A percentile compares a stretch with the other conserved stretches of the same genome.
Conservation (phyloP, 1,140 invertebrate genomes). For the Drosophila teissieri region DNA sequence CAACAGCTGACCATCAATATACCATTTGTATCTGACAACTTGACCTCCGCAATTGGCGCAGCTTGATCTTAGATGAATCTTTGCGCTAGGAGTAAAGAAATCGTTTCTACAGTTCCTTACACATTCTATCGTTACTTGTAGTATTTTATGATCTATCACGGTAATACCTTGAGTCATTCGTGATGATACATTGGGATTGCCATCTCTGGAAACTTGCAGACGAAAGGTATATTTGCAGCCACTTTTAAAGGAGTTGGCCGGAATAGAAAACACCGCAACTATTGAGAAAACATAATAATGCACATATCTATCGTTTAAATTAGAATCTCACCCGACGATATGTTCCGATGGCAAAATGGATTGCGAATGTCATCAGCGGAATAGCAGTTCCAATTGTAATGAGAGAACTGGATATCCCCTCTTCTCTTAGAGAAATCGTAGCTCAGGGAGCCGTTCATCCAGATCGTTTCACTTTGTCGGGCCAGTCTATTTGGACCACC, state of each 20-base stretch:
- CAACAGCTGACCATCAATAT: conserved; percentile 2
- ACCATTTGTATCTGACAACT: conserved; percentile 20
- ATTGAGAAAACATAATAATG: neutral
- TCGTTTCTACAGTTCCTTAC: conserved; percentile 19
- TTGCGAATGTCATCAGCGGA: conserved; percentile 16
- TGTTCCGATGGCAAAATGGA: conserved; percentile 6
- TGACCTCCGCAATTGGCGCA: conserved; percentile 26
- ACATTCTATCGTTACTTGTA: conserved; percentile 41
- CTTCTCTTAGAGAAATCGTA: conserved; percentile 41
- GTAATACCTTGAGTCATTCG: conserved; percentile 5
- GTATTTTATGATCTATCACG: neutral
- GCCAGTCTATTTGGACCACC: conserved; percentile 1
- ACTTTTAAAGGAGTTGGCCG: neutral
- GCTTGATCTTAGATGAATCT: conserved; percentile 13
- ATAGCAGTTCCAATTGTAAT: conserved; percentile 36
- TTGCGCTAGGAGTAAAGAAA: conserved; percentile 1
- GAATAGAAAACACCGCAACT: conserved; percentile 33
- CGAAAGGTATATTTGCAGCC: conserved; percentile 23
- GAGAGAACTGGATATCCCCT: conserved; percentile 19
- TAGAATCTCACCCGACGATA: conserved; percentile 35
- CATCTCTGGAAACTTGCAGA: conserved; percentile 27
- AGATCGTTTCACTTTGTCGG: neutral
- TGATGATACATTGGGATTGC: conserved; percentile 11
- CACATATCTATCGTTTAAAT: neutral
- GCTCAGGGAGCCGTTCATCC: conserved; percentile 45